Conservation (phyloP, 2,113 vertebrate genomes). For the Tetrao urogallus region DNA sequence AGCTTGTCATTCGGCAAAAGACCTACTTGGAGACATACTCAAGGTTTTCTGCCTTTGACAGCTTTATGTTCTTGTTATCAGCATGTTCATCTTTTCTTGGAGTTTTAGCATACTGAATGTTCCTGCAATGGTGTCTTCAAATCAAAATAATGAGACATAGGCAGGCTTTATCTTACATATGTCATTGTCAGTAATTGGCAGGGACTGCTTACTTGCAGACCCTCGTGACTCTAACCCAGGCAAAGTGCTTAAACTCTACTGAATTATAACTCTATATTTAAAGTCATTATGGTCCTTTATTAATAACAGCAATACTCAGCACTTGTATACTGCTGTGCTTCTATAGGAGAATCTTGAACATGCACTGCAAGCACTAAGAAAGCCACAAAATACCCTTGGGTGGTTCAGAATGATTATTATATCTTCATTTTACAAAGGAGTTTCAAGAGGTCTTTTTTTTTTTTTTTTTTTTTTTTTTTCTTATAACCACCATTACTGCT, state of each 20-base stretch:
- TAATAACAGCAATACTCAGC: constrained; percentile 42
- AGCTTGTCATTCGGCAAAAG: constrained; percentile 4
- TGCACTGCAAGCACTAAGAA: constrained; percentile 22
- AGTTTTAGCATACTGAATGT: constrained; percentile 55
- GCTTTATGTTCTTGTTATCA: constrained; percentile 53
- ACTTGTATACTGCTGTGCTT: not conserved
- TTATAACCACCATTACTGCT: not conserved
- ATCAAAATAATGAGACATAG: constrained; percentile 61
- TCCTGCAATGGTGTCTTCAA: not conserved
- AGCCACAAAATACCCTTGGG: not conserved
- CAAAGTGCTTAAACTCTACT: constrained; percentile 32
- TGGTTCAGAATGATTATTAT: not conserved
- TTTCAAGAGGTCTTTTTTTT: not conserved
- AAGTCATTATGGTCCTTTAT: constrained; percentile 9
- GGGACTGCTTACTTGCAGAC: not conserved
- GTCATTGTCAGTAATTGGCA: constrained; percentile 17
- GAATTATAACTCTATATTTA: constrained; percentile 44
- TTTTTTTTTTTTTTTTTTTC: not conserved
- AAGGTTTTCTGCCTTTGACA: constrained; percentile 38
- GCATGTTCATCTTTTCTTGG: constrained; percentile 40
- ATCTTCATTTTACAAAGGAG: not conserved
- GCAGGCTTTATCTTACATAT: not conserved
- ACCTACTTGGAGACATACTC: not conserved
- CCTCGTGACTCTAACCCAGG: not conserved
- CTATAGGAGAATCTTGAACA: not conserved